Conservation (phyloP, 1,140 invertebrate species). For the Bathynomus jamesi region DNA sequence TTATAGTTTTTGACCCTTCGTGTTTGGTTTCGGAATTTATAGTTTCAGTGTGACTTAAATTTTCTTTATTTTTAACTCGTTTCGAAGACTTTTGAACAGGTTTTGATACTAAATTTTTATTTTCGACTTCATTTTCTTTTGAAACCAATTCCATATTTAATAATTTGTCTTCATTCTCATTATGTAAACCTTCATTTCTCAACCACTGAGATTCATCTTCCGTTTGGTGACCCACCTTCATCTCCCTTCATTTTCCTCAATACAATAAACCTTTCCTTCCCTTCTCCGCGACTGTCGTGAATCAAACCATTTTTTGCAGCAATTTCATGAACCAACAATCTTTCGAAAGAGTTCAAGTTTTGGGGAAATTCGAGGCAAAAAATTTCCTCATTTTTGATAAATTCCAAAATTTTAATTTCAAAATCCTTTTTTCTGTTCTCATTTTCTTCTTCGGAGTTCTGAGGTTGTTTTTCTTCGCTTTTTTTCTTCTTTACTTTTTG, state of each 20-base stretch:
- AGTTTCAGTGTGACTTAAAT: too few species aligned
- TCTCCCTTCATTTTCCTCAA: background rate
- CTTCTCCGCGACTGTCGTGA: conserved; percentile 32
- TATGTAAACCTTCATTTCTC: too few species aligned
- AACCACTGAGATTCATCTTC: too few species aligned
- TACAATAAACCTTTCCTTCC: conserved; percentile 5
- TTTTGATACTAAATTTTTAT: too few species aligned
- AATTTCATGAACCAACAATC: conserved; percentile 33
- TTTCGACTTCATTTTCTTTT: too few species aligned
- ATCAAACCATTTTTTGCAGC: conserved; percentile 19
- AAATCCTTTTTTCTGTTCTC: background rate
- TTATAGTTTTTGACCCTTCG: too few species aligned
- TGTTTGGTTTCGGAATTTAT: too few species aligned
- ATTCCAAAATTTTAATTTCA: background rate
- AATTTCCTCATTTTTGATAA: background rate
- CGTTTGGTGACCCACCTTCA: too few species aligned
- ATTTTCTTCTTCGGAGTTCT: background rate
- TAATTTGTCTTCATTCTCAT: too few species aligned
- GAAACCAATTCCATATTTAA: too few species aligned
- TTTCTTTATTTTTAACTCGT: too few species aligned
- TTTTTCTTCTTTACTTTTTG: background rate
- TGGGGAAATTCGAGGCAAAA: conserved; percentile 13
- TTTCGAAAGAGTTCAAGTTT: conserved; percentile 35
- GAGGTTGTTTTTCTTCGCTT: background rate
- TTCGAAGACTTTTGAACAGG: too few species aligned